Base-by-base conservation (phyloP, 2,113 vertebrate species). In the Tenebrosternarchus preto region DNA sequence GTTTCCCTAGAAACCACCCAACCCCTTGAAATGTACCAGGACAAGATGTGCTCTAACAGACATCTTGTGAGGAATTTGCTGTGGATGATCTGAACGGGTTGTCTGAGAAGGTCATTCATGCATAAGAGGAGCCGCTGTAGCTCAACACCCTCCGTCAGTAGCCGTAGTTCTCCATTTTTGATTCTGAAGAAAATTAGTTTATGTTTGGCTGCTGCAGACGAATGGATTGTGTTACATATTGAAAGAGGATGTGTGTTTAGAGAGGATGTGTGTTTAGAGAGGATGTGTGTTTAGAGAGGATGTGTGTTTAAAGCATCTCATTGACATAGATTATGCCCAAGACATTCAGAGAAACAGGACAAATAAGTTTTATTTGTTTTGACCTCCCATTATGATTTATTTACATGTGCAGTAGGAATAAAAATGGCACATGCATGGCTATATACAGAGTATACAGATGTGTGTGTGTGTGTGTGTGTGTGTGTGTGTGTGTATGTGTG, bases 41-140 rank as follows among this genome's bases (percentile, higher is more conserved):
- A 12, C 43, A 50, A 50, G 70, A 67, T 7, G 17, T 17, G 31
- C 31, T 75, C 68, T 73, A 67, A 72, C 79, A 73, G 24, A 50
- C 39, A 31, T 22, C 64, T 75, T 72, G 64, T 46, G 43, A 25
- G 25, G 20, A 17, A n/a, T 61, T 70, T 55, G 50, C 77, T 55
- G 50, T 72, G 59, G 31, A 57, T 83, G 70, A 78, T 53, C 73
- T 29, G 31, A 73, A 75, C 66, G 70, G 59, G 66, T 81, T 64
- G 22, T 77, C 53, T 43, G 17, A 66, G 55, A 43, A 75, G 55
- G 59, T 80, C 11, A 33, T 43, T 74, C 69, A 85, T 76, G 82
- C 25, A 75, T 17, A 33, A 46, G 29, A 1, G 25, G 25, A 59
- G 61, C 39, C 73, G 69, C 57, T 31, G 46, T 69, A 78, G 36